These are phyloP conservation scores for Epinephelus coioides DNA, from an alignment of 2,797 vertebrate genomes.

Conservation along the genomic window DNA sequence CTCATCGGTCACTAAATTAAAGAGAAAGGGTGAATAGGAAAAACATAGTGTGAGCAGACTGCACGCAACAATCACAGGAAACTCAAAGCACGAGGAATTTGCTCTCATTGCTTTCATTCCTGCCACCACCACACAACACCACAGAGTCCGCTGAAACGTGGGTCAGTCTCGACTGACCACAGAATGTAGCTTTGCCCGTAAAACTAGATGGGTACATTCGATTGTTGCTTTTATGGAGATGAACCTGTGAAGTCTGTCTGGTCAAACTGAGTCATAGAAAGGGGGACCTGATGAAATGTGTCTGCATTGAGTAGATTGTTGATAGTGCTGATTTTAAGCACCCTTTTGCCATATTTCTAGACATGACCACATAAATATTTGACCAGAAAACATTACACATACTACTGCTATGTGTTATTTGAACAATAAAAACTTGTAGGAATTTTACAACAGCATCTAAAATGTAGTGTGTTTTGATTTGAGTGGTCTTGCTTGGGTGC, in stretches of 20 bases:
- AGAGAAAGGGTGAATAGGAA: slow-evolving; percentile 32
- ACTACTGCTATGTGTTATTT: not conserved
- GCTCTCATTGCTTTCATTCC: slow-evolving; percentile 37
- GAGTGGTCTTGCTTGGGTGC: not conserved
- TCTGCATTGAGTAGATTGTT: not conserved
- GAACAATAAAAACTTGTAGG: not conserved
- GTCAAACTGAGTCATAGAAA: slow-evolving; percentile 9
- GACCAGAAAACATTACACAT: not conserved
- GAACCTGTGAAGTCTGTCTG: not conserved
- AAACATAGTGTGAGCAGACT: slow-evolving; percentile 19
- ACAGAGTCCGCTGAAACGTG: slow-evolving; percentile 32
- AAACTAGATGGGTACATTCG: slow-evolving; percentile 66
- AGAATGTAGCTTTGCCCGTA: slow-evolving; percentile 56
- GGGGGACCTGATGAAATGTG: slow-evolving; percentile 2
- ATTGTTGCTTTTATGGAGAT: slow-evolving; percentile 14
- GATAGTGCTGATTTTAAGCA: not conserved
- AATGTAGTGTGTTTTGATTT: not conserved
- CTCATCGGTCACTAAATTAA: slow-evolving; percentile 91
- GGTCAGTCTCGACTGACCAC: slow-evolving; percentile 56
- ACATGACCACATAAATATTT: not conserved
- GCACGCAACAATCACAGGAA: slow-evolving; percentile 49
- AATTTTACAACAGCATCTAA: not conserved
- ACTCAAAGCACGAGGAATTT: slow-evolving; percentile 16
- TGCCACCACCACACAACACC: slow-evolving; percentile 24
- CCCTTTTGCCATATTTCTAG: not conserved